Percentiles rank a stretch among this genome's conserved stretches.
Conservation (phyloP, 1,140 invertebrate genomes). For the Ganaspis sp. region DNA sequence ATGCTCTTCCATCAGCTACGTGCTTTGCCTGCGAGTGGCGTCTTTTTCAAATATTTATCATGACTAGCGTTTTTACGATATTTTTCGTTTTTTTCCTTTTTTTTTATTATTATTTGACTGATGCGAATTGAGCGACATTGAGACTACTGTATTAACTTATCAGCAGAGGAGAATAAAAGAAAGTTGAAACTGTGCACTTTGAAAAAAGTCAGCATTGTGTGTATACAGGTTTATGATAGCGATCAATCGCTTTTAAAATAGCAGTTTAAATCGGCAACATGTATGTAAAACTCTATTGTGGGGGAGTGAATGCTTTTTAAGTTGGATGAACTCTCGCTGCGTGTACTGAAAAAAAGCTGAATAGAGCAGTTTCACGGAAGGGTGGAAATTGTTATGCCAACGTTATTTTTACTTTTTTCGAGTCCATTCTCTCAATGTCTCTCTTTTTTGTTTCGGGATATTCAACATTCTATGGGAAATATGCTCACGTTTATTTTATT, state of each 20-base stretch:
- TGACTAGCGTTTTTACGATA: background rate
- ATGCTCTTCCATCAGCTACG: background rate
- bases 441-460: background rate
- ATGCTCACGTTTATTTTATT: slow-evolving; percentile 15
- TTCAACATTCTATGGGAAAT: slow-evolving; percentile 9
- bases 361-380: slow-evolving; percentile 26
- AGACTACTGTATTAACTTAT: background rate
- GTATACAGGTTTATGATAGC: background rate
- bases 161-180: background rate
- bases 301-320: slow-evolving; percentile 25
- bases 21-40: background rate
- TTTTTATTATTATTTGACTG: background rate
- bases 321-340: slow-evolving; percentile 21
- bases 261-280: slow-evolving; percentile 6
- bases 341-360: background rate
- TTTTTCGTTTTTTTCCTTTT: background rate
- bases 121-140: background rate
- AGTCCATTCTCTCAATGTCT: background rate
- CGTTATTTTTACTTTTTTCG: background rate
- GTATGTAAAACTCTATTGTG: slow-evolving; percentile 6
- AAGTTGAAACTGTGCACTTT: background rate
- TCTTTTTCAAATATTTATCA: background rate
- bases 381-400: slow-evolving; percentile 27
- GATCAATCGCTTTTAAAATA: slow-evolving; percentile 13
- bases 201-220: background rate